Conservation (phyloP, 1,140 invertebrate genomes). For the Harpegnathos saltator region DNA sequence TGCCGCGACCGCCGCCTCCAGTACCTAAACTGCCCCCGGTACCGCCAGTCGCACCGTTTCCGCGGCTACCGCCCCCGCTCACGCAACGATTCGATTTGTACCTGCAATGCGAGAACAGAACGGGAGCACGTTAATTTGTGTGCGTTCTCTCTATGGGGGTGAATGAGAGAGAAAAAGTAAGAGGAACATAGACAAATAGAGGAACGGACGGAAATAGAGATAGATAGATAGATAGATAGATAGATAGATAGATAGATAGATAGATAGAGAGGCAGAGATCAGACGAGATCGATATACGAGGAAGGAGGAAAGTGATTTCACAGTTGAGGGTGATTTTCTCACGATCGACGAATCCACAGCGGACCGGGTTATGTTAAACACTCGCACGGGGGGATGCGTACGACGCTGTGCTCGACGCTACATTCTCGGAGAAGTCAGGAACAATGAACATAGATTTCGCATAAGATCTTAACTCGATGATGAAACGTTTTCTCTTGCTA, state of each 20-base stretch:
- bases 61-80: slow-evolving; percentile 83
- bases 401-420: background rate
- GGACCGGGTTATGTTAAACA: slow-evolving; percentile 16
- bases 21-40: slow-evolving; percentile 80
- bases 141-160: background rate
- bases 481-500: no score
- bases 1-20: slow-evolving; percentile 76
- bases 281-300: slow-evolving; percentile 19
- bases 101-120: slow-evolving; percentile 79
- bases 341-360: slow-evolving; percentile 18
- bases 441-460: background rate
- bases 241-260: no score
- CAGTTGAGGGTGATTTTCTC: slow-evolving; percentile 35
- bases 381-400: background rate
- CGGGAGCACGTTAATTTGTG: slow-evolving; percentile 56
- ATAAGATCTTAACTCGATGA: no score
- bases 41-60: slow-evolving; percentile 79
- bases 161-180: no score
- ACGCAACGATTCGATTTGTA: slow-evolving; percentile 86
- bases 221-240: no score
- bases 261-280: background rate
- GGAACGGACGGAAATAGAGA: background rate
- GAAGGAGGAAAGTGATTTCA: slow-evolving; percentile 49
- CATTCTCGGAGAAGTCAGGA: background rate
- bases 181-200: background rate